Conservation (phyloP, 2,113 vertebrate species). For the Ailuropoda melanoleuca region DNA sequence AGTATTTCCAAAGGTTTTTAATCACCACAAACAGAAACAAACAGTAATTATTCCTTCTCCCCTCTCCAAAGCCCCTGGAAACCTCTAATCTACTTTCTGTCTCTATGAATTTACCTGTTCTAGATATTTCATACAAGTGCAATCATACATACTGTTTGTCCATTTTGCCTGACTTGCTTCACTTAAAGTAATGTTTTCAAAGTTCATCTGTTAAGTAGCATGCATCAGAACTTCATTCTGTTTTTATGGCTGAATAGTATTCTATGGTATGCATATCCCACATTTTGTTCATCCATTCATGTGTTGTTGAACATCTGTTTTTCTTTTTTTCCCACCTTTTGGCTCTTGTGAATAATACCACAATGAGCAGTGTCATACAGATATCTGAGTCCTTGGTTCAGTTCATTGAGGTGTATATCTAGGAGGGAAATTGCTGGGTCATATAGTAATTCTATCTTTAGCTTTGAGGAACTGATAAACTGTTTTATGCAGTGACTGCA, state of each 20-base stretch:
- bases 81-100: neutral
- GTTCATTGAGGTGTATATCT: neutral
- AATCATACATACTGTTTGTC: neutral
- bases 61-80: neutral
- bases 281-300: neutral
- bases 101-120: neutral
- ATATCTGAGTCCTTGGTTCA: neutral
- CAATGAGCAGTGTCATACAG: neutral
- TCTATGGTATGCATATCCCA: neutral
- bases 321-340: neutral
- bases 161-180: neutral
- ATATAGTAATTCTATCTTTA: neutral
- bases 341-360: neutral
- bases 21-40: neutral
- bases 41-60: neutral
- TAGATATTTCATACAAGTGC: neutral
- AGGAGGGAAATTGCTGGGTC: neutral
- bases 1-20: neutral
- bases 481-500: neutral
- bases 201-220: neutral
- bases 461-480: neutral
- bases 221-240: neutral
- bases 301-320: neutral
- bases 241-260: neutral
- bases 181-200: neutral